phyloP scores from a whole-genome alignment of 2,888 invertebrate species.

The Melanchra persicariae region DNA sequence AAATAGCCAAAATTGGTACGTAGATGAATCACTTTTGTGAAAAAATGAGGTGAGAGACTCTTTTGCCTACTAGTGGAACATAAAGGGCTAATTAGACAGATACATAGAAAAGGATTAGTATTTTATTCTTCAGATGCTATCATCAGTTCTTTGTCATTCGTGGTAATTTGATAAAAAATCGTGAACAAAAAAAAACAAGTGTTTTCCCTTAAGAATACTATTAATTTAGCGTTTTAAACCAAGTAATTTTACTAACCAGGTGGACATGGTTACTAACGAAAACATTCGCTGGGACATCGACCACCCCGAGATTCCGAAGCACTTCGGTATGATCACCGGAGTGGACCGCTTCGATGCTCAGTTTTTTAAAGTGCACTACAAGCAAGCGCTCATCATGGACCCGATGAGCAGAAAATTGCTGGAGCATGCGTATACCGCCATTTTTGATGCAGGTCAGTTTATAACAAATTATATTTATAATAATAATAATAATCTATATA shows the following conservation, averaged over 20 bases:
- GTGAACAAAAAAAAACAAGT: background rate
- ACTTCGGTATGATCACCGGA: slow-evolving; percentile 91
- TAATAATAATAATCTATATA: too few relatives aligned
- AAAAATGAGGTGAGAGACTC: too few relatives aligned
- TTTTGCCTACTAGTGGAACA: too few relatives aligned
- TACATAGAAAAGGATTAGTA: too few relatives aligned
- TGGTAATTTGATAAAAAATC: background rate
- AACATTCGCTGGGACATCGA: slow-evolving; percentile 72
- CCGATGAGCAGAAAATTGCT: slow-evolving; percentile 93
- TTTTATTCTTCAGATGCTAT: too few relatives aligned
- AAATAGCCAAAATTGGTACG: too few relatives aligned
- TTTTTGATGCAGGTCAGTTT: slow-evolving; percentile 91
- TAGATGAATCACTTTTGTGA: too few relatives aligned
- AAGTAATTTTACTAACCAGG: slow-evolving; percentile 72
- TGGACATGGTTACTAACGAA: slow-evolving; percentile 92
- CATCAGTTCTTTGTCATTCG: background rate
- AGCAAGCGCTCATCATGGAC: slow-evolving; percentile 92
- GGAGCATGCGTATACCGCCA: slow-evolving; percentile 93
- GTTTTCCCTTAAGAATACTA: too few relatives aligned
- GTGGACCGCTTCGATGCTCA: slow-evolving; percentile 92
- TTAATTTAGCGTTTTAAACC: background rate
- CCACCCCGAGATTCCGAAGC: slow-evolving; percentile 92
- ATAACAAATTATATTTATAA: too few relatives aligned
- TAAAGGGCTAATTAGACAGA: too few relatives aligned
- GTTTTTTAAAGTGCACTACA: slow-evolving; percentile 92